Conservation (phyloP, 2,888 invertebrate genomes). For the Frankliniella intonsa region DNA sequence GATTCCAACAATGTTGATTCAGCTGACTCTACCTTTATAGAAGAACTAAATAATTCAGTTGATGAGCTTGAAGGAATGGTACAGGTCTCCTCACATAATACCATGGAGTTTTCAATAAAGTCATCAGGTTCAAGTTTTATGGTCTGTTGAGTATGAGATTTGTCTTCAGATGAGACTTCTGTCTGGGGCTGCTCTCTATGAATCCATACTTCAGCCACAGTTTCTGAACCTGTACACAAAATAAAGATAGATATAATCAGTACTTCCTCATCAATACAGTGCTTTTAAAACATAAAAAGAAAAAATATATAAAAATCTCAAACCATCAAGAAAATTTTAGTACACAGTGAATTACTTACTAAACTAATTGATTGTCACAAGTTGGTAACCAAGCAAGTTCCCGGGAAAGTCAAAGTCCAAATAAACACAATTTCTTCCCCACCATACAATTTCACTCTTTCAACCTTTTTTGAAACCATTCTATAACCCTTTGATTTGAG, state of each 20-base stretch:
- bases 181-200: background rate
- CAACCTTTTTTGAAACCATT: conserved; percentile 1
- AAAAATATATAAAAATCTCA: background rate
- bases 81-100: background rate
- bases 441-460: background rate
- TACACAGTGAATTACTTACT: background rate
- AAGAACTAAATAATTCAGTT: background rate
- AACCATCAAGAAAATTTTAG: background rate
- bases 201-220: conserved; percentile 18
- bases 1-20: background rate
- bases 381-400: conserved; percentile 7
- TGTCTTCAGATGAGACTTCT: background rate
- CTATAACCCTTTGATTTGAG: conserved; percentile 43
- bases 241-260: background rate
- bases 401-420: background rate
- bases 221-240: background rate
- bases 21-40: background rate
- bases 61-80: background rate
- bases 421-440: background rate
- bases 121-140: background rate
- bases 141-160: background rate
- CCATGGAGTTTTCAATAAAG: background rate
- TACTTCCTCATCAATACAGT: too few relatives aligned
- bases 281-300: background rate
- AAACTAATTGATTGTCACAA: background rate